Evolutionary conservation across 2,797 vertebrate species (phyloP), one percentile per base, ranked within the genome.

Genomic region (Macroramphosus scolopax): DNA sequence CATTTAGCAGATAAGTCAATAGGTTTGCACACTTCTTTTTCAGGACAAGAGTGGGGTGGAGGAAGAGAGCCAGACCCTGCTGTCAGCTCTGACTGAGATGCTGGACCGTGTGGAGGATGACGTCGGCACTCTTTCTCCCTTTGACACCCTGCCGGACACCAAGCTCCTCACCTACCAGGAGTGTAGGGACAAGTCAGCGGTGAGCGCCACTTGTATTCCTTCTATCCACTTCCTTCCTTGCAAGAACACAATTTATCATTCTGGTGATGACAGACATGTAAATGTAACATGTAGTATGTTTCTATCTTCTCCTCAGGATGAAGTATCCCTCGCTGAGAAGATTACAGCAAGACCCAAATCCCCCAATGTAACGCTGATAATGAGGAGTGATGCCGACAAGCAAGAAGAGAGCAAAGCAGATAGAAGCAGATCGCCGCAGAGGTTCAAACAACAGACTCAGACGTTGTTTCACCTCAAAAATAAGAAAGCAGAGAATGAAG

Each of bases 81-180:
- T 98, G 59, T 94, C 91, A 0, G 94, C 95, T 33, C 88, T 98
- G 68, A 94, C 90, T 0, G 95, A 98, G 84, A 97, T 98, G 71
- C 81, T 98, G 80, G 96, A 95, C 81, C 92, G 91, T 49, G 94
- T 94, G 0, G 95, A 93, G 8, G 93, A 95, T 2, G 94, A 93
- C 0, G 58, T 70, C 1, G 30, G 38, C 55, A 92, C 89, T 4
- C 70, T 94, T 38, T 98, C 95, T n/a, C 95, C 96, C 0, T 98
- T 98, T 2, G 93, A 95, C 70, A 88, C 85, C 7, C 88, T 97
- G 68, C 92, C 94, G 8, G 92, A 97, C 10, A 81, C 89, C 0
- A 89, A 92, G 44, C 87, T 96, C 17, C 90, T 98, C 51, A 79
- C 73, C 1, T 83, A 84, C 0, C 82, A 86, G 24, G 88, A 83